These are phyloP conservation scores for Melanotaenia boesemani DNA, from an alignment of 2,797 vertebrate species.

Conservation along the genomic window DNA sequence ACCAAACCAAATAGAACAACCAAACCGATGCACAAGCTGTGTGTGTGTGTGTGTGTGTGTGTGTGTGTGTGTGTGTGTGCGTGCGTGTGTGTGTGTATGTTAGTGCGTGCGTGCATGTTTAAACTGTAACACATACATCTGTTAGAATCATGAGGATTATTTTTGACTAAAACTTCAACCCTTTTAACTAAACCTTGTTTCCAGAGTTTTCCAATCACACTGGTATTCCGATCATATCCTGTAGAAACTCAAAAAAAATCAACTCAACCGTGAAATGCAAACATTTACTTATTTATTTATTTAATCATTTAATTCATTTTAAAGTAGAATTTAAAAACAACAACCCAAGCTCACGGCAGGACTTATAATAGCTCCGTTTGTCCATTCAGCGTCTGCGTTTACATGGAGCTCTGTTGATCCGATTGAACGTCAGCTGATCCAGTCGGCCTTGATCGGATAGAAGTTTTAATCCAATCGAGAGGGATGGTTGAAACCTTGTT, in stretches of 20 bases:
- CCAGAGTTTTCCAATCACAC: conserved; percentile 5
- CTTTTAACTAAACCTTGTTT: conserved; percentile 22
- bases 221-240: not conserved
- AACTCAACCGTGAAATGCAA: too few relatives aligned
- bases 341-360: too few relatives aligned
- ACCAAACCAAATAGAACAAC: conserved; percentile 79
- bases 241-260: accelerated
- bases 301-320: too few relatives aligned
- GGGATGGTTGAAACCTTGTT: too few relatives aligned
- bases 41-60: conserved; percentile 21
- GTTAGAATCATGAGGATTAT: not conserved
- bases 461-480: too few relatives aligned
- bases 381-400: too few relatives aligned
- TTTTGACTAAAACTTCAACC: conserved; percentile 4
- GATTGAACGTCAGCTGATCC: too few relatives aligned
- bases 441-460: too few relatives aligned
- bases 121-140: conserved; percentile 22
- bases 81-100: conserved; percentile 5
- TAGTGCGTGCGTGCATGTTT: conserved; percentile 22
- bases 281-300: too few relatives aligned
- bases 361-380: too few relatives aligned
- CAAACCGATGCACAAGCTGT: conserved; percentile 81
- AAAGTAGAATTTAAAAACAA: too few relatives aligned
- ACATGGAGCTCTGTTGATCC: too few relatives aligned
- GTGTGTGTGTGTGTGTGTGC: conserved; percentile 10